Percentiles rank a stretch among this genome's conserved stretches.
These are phyloP conservation scores for Hoplodrina ambigua DNA, from an alignment of 2,888 invertebrate species.

Conservation along the genomic window DNA sequence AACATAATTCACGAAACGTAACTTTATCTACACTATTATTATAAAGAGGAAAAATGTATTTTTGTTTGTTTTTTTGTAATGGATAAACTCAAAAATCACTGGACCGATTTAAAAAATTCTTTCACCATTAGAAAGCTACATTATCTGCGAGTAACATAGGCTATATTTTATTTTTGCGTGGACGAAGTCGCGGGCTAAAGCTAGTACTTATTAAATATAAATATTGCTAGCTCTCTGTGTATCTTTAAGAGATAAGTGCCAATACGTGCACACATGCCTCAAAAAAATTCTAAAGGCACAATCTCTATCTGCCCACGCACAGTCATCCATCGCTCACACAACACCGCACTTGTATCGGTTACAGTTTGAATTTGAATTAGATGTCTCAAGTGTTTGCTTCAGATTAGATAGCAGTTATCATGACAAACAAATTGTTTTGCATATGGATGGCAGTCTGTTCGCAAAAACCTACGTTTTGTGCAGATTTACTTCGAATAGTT, in stretches of 20 bases:
- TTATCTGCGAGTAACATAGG: no score
- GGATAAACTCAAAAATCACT: no score
- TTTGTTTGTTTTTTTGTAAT: no score
- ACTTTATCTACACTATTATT: no score
- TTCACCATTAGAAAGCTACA: no score
- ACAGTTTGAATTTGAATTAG: conserved; percentile 24
- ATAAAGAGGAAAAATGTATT: no score
- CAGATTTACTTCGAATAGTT: neutral
- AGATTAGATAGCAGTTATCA: conserved; percentile 47
- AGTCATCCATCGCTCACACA: neutral
- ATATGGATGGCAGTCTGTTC: conserved; percentile 31
- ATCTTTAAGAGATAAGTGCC: neutral
- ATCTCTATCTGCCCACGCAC: conserved; percentile 6
- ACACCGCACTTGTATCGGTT: conserved; percentile 6
- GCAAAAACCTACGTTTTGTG: conserved; percentile 15
- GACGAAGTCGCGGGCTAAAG: no score
- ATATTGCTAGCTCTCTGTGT: no score
- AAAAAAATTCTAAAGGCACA: conserved; percentile 7
- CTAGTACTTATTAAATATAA: no score
- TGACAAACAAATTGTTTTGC: conserved; percentile 40
- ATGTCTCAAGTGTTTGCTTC: conserved; percentile 34
- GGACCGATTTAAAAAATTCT: no score
- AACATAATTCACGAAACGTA: no score
- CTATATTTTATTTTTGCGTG: no score
- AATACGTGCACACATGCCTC: neutral